Percentiles rank a stretch among this genome's conserved stretches.
Evolutionary conservation across 2,113 vertebrate species (phyloP).

Genomic region (Pholis gunnellus): DNA sequence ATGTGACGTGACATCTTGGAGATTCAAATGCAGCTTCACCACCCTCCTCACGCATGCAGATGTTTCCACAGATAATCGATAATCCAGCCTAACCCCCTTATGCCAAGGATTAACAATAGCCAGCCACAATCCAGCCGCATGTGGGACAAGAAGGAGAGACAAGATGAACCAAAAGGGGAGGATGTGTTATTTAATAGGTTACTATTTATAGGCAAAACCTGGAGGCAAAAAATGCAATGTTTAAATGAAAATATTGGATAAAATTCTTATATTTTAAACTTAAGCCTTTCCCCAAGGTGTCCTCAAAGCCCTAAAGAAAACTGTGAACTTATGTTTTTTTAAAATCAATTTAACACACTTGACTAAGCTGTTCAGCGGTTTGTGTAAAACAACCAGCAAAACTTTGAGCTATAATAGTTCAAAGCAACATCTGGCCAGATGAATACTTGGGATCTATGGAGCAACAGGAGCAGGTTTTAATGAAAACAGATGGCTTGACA

Average conservation of each 20-base stretch:
- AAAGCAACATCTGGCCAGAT: constrained; percentile 50
- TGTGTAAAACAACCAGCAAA: constrained; percentile 24
- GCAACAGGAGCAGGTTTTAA: constrained; percentile 65
- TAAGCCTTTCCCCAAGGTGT: not conserved
- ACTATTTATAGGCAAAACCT: not conserved
- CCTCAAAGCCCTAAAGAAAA: constrained; percentile 3
- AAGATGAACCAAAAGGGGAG: constrained; percentile 6
- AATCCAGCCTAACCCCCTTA: constrained; percentile 82
- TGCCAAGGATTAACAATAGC: constrained; percentile 77
- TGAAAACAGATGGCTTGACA: constrained; percentile 75
- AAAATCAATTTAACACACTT: not conserved
- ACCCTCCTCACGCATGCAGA: constrained; percentile 71
- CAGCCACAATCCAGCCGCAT: constrained; percentile 53
- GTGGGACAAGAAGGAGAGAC: constrained; percentile 24
- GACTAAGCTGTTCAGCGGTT: not conserved
- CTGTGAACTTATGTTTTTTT: constrained; percentile 10
- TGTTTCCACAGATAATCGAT: constrained; percentile 76
- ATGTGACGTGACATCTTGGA: not conserved
- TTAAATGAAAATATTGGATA: not conserved
- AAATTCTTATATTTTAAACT: not conserved
- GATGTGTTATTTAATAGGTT: not conserved
- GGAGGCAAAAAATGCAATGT: not conserved
- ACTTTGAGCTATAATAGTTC: constrained; percentile 33
- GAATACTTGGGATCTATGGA: constrained; percentile 33
- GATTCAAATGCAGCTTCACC: not conserved